Percentiles rank a stretch among this genome's conserved stretches.
phyloP scores from a whole-genome alignment of 2,797 vertebrate genomes.

The Distichodus sexfasciatus region DNA sequence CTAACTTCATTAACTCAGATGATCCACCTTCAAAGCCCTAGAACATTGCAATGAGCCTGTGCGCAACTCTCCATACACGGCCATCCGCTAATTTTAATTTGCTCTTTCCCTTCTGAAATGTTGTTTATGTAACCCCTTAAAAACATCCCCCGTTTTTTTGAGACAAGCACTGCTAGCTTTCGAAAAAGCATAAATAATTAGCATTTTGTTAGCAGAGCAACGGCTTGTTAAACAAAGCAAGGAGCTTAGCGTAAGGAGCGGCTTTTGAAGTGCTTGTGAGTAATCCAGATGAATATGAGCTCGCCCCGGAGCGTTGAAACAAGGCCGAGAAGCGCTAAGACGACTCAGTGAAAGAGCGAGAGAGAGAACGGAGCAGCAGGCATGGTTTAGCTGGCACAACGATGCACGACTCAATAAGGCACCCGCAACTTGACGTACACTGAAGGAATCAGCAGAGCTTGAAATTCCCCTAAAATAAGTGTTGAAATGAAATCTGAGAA shows the following conservation, averaged over 20 bases:
- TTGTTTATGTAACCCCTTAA: slow-evolving; percentile 35
- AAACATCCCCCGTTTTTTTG: neutral
- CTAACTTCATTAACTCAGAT: slow-evolving; percentile 41
- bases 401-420: too few species aligned
- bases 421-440: slow-evolving; percentile 8
- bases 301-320: slow-evolving; percentile 32
- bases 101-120: slow-evolving; percentile 40
- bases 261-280: slow-evolving; percentile 43
- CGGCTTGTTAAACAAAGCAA: slow-evolving; percentile 46
- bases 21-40: slow-evolving; percentile 39
- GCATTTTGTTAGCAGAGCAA: slow-evolving; percentile 40
- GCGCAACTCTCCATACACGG: slow-evolving; percentile 16
- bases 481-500: neutral
- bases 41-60: slow-evolving; percentile 28
- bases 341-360: too few species aligned
- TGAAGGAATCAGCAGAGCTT: slow-evolving; percentile 12
- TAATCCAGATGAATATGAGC: slow-evolving; percentile 44
- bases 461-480: neutral
- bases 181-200: slow-evolving; percentile 48
- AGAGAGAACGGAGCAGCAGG: too few species aligned
- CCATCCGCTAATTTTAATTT: slow-evolving; percentile 41
- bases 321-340: slow-evolving; percentile 22
- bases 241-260: slow-evolving; percentile 25
- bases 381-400: too few species aligned
- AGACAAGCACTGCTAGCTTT: slow-evolving; percentile 40